Conservation (phyloP, 2,113 vertebrate species). For the Epinephelus lanceolatus region DNA sequence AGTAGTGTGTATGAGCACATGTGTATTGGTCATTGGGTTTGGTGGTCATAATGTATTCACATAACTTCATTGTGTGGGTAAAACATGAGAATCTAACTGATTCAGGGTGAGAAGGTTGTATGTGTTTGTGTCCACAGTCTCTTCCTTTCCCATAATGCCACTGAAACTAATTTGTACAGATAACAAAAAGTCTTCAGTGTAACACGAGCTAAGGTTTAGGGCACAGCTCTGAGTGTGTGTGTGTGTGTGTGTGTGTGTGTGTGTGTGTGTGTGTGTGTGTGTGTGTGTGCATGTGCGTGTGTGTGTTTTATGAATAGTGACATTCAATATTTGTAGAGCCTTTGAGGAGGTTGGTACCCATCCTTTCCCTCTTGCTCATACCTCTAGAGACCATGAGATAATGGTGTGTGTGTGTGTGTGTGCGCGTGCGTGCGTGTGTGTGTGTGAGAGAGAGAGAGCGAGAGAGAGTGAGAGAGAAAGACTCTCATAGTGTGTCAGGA, state of each 20-base stretch:
- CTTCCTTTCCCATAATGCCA: slow-evolving; percentile 5
- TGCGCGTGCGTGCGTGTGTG: slow-evolving; percentile 16
- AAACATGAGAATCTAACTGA: not conserved
- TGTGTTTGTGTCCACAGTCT: not conserved
- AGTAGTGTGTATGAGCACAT: not conserved
- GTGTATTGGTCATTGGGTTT: rapidly evolving
- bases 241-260: not conserved
- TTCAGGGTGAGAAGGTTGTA: slow-evolving; percentile 1
- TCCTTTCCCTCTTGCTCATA: slow-evolving; percentile 37
- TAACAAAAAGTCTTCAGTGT: slow-evolving; percentile 11
- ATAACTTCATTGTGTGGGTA: not conserved
- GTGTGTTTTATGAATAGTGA: slow-evolving; percentile 33
- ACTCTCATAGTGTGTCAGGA: slow-evolving; percentile 28
- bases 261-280: not conserved
- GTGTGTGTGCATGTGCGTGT: not conserved
- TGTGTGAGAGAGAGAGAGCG: slow-evolving; percentile 14
- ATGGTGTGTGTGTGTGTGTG: slow-evolving; percentile 30
- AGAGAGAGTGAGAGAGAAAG: not conserved
- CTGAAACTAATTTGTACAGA: slow-evolving; percentile 33
- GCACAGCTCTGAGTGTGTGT: slow-evolving; percentile 18
- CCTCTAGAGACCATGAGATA: slow-evolving; percentile 49
- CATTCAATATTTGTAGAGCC: slow-evolving; percentile 27
- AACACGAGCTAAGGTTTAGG: slow-evolving; percentile 12
- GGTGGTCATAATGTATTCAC: not conserved
- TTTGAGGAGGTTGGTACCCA: slow-evolving; percentile 42